Base-by-base conservation (phyloP, 2,113 vertebrate genomes). In the Hydrochoerus hydrochaeris region DNA sequence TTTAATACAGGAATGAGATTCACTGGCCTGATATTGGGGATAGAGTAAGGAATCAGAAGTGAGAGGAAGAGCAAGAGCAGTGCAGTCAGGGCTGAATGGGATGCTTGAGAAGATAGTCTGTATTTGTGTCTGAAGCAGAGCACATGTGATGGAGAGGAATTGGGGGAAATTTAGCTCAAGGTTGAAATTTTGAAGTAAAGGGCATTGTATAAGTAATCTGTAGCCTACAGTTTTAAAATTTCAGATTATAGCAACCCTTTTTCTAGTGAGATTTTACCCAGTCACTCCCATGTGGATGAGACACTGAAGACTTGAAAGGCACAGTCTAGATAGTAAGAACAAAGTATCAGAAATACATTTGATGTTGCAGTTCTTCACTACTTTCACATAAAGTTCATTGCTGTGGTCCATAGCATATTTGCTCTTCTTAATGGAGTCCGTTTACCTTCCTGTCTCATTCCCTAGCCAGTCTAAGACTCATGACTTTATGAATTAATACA, bases 401-500 rank as follows among this genome's bases (percentile, higher is more conserved):
- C 89, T 82, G 46, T 75, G 32, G 57, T 35, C 11, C 3, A 62
- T 30, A 16, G 26, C 77, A 1, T 94, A 89, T 77, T 95, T 78
- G n/a, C 49, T 58, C 54, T 81, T 92, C 30, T 89, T 77, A 32
- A 85, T 69, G 5, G 67, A 90, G 24, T 91, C 30, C 6, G 38
- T 26, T 32, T 73, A 44, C 38, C 28, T 67, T 7, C 41, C 44
- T 69, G 4, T 67, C n/a, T 86, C 13, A 77, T 82, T 85, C 30
- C 62, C 9, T 89, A 85, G 63, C 32, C 10, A 57, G 78, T 46
- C 52, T 63, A 41, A 83, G n/a, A 63, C 44, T 83, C 20, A 10
- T 10, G 5, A 92, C 14, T 87, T 90, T 88, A 3, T 86, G 58
- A 96, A 77, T 90, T 93, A 52, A 91, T 86, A 71, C 63, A 41